Evolutionary conservation across 2,888 invertebrate species (phyloP), one percentile per base, ranked within the genome.

Genomic region (Agriopis marginaria): DNA sequence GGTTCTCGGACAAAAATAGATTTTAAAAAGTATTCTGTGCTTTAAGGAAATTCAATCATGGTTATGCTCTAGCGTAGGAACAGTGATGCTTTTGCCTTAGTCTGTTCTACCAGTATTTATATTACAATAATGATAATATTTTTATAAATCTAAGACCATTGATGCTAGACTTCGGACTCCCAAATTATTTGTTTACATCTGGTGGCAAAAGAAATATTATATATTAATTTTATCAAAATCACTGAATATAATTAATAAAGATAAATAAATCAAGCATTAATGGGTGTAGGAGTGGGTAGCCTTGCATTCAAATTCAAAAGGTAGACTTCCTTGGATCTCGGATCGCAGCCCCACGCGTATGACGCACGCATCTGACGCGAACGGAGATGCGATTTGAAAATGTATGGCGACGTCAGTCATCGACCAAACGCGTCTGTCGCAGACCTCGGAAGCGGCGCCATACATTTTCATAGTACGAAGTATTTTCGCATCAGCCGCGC

Each of bases 171-270:
- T 70, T 64, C 58, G 58, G 60, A 59, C 70, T 66, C 66, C 66
- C 66, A 63, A 50, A 63, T 59, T 70, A 70, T 66, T 70, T 70
- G 70, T 70, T 70, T 60, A 63, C 63, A 70, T 70, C 70, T 70
- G 70, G 66, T 63, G 70, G 70, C 70, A 70, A 70, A 70, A 70
- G 70, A 70, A 70, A 70, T 42, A 42, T 56, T 59, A 70, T 59
- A 59, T 59, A 59, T 70, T 63, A 62, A 23, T 63, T 49, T 62
- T 50, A 51, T 56, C 40, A 53, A 63, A 32, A 9, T 49, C 32
- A 44, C 23, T 49, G 39, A 59, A 54, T 32, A 49, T 23, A 44
- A 63, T 49, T 8, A 49, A 54, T 23, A 10, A n/a, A 47, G 12
- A 14, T 32, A 66, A n/a, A 51, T 51, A 58, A 59, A 60, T 40